A percentile compares a stretch with the other conserved stretches of the same genome.
These are phyloP conservation scores for Atethmia centrago DNA, from an alignment of 2,888 invertebrate genomes.

Conservation along the genomic window DNA sequence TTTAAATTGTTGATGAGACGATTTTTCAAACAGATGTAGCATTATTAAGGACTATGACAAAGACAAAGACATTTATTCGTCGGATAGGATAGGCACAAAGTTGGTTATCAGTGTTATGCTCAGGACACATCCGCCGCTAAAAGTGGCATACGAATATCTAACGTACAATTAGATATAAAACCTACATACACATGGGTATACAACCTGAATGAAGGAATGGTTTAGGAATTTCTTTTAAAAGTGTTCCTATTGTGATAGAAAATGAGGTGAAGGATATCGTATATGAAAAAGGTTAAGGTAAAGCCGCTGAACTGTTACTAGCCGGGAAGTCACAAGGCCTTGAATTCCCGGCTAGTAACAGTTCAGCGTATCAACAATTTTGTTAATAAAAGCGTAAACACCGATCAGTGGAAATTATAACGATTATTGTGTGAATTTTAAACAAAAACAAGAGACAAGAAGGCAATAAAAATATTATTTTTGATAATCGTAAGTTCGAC, in stretches of 20 bases:
- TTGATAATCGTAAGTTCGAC: conserved; percentile 55
- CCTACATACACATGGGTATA: too few species aligned
- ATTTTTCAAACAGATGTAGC: too few species aligned
- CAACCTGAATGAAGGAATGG: too few species aligned
- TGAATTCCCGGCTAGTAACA: too few species aligned
- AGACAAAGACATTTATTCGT: too few species aligned
- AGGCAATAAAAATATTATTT: conserved; percentile 43
- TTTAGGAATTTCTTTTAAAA: background rate
- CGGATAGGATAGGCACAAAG: too few species aligned
- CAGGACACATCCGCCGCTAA: too few species aligned
- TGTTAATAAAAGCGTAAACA: conserved; percentile 61
- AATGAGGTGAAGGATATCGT: background rate
- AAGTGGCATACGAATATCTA: too few species aligned
- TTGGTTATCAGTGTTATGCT: too few species aligned
- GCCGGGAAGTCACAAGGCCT: conserved; percentile 39
- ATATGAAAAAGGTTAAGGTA: conserved; percentile 32
- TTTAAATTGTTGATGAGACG: too few species aligned
- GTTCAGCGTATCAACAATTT: conserved; percentile 38
- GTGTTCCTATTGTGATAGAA: background rate
- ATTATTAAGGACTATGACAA: too few species aligned
- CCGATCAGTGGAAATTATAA: conserved; percentile 44
- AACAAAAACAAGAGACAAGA: conserved; percentile 31
- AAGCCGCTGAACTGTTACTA: conserved; percentile 25
- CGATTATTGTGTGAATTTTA: conserved; percentile 62
- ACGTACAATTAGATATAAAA: too few species aligned